Base-by-base conservation (phyloP, 2,888 invertebrate genomes). In the Eupsilia transversa region DNA sequence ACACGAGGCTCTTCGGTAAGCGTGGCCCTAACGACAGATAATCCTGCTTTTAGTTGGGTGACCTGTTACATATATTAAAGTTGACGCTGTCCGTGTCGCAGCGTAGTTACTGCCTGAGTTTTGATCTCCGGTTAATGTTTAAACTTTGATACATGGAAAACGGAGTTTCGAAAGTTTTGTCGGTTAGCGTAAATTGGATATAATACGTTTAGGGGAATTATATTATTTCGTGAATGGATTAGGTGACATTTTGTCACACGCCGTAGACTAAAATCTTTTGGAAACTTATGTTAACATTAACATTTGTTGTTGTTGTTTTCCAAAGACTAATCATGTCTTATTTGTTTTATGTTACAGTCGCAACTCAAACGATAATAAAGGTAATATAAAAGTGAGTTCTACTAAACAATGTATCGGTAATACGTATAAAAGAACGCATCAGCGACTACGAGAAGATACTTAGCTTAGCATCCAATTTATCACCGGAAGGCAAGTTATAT, bases 401-500 rank as follows among this genome's bases (percentile, higher is more conserved):
- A 59, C 23, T 27, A 33, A 68, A 69, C 6, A 72, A 43, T 12
- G 52, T 30, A 52, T 41, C 30, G 7, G 67, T 49, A 74, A 65
- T 63, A 67, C 17, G 20, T 23, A 49, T n/a, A 12, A 71, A 72
- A 56, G 12, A 75, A 73, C 59, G 56, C 59, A 80, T 74, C 69
- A 52, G 56, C 71, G 49, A 35, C 68, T 57, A n/a, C 54, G n/a
- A 43, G 38, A 63, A 74, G 72, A n/a, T 75, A 75, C 38, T 66
- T 73, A 74, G 10, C n/a, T n/a, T n/a, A n/a, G 63, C 61, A 85
- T 78, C 83, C 83, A 86, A 86, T 87, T 82, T 87, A 84, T 83
- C 80, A 82, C 86, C 81, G 87, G 87, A 87, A 87, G 74, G 79
- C 84, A 79, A 81, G 80, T 85, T 86, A 87, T 85, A 87, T 86